Evolutionary conservation across 2,888 invertebrate species (phyloP).

Genomic region (Gymnoscelis rufifasciata): DNA sequence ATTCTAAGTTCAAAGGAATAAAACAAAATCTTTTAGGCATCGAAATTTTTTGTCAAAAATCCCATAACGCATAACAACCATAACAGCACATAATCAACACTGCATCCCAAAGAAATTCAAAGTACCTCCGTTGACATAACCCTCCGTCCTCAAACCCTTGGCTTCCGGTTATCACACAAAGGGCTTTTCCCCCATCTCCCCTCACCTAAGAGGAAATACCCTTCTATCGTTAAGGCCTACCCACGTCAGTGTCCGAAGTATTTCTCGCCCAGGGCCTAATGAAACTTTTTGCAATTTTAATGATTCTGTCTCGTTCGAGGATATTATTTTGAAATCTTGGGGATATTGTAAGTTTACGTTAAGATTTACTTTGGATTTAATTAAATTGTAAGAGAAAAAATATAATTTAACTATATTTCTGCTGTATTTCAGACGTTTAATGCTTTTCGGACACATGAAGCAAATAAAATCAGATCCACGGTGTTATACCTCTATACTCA

Average conservation of each 20-base stretch:
- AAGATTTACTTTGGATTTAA: not conserved
- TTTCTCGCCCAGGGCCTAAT: slow-evolving; percentile 46
- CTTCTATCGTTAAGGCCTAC: slow-evolving; percentile 75
- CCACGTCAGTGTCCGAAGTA: slow-evolving; percentile 63
- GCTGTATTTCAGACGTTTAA: no score
- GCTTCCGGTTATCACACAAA: slow-evolving; percentile 79
- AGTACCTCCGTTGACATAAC: slow-evolving; percentile 76
- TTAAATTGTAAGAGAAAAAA: no score
- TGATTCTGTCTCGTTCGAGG: slow-evolving; percentile 9
- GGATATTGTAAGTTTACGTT: not conserved
- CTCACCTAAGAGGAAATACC: slow-evolving; percentile 71
- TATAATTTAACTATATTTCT: no score
- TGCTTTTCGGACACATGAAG: no score
- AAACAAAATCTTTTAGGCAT: no score
- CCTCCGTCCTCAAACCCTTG: slow-evolving; percentile 72
- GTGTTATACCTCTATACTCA: no score
- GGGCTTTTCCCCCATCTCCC: slow-evolving; percentile 53
- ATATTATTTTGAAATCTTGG: not conserved
- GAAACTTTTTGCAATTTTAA: slow-evolving; percentile 27
- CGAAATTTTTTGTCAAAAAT: no score
- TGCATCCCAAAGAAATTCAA: slow-evolving; percentile 63
- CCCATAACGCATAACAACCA: not conserved
- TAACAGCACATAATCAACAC: slow-evolving; percentile 53
- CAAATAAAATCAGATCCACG: no score
- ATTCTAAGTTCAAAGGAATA: no score